Base-by-base conservation (phyloP, 1,140 invertebrate genomes). In the Onthophagus taurus region DNA sequence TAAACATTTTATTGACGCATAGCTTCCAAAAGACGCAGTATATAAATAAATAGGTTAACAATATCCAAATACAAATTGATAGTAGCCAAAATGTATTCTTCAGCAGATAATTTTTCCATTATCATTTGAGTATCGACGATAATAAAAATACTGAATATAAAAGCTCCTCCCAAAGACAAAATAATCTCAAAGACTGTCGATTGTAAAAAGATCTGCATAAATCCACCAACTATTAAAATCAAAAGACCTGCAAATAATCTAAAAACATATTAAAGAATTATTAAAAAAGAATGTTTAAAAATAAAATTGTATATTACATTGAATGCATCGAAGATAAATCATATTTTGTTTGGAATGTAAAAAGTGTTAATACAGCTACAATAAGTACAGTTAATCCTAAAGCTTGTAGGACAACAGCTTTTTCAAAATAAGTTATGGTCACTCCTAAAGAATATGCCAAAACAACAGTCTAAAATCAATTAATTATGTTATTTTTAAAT, bases 21-120 rank as follows among this genome's bases (percentile, higher is more conserved):
- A 41, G 73, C 75, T 44, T 73, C 72, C 23, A 85, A 64, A 46
- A 80, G 75, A 39, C 83, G 71, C n/a, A 91, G 67, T 49, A 90
- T 83, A 64, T 89, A 76, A 2, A 91, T 55, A 65, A 92, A 92
- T 29, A 91, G 69, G 62, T 91, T 90, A 30, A 91, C 72, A 38
- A 91, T 89, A 62, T 91, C 87, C 65, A 90, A 65, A 58, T 92
- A 92, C 3, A 92, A 72, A 58, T 85, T 85, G 50, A 91, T 85
- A 8, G 86, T 84, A 1, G 80, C 83, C 21, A 81, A 52, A 47
- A 87, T 81, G 48, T 86, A 86, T 54, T 85, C 83, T 60, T 86
- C 83, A 0, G 82, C 72, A n/a, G 81, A 83, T 26, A 82, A 59
- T 43, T 70, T 74, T 47, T 75, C 66, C 77, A 83, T 79, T 51